Evolutionary conservation across 2,888 invertebrate genomes (phyloP), one percentile per base, ranked within the genome.

Genomic region (Patella caerulea): DNA sequence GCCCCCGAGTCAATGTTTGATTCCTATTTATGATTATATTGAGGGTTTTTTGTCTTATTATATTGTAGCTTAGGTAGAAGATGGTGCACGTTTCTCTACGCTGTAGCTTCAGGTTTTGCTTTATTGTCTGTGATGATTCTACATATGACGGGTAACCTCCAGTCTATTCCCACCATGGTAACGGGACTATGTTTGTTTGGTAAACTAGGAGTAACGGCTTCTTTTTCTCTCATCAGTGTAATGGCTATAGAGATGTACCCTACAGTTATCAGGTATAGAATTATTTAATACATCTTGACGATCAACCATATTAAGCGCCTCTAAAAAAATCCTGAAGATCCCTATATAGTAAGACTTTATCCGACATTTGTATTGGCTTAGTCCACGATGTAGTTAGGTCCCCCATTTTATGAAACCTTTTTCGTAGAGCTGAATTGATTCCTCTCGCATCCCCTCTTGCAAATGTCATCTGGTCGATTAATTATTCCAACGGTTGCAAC

Each of bases 11-110:
- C 7, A 12, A 53, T 72, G 15, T 72, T 11, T 11, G 17, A 17
- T 17, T 70, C 19, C 19, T 59, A 15, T 24, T 24, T 17, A 71
- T 12, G 73, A 29, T 45, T 45, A 34, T 34, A 7, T 5, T 45
- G 9, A 9, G 7, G 7, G 34, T 14, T 59, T 59, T 72, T 14
- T 65, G 5, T 55, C 17, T 52, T n/a, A 12, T 72, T 75, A 73
- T 73, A 7, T 82, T 82, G 53, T 84, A 88, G 88, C 79, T 83
- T 87, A 34, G 88, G 88, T 5, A 84, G 88, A 17, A 83, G 88
- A 24, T 88, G 88, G 88, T 86, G 87, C 74, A 74, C 88, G 77
- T 88, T 88, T 78, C 81, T 88, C 17, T 88, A 87, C 81, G 81
- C 86, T 14, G 85, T 87, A 75, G 87, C 88, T n/a, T 86, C 87